Conservation (phyloP, 2,797 vertebrate species). For the Masticophis lateralis region DNA sequence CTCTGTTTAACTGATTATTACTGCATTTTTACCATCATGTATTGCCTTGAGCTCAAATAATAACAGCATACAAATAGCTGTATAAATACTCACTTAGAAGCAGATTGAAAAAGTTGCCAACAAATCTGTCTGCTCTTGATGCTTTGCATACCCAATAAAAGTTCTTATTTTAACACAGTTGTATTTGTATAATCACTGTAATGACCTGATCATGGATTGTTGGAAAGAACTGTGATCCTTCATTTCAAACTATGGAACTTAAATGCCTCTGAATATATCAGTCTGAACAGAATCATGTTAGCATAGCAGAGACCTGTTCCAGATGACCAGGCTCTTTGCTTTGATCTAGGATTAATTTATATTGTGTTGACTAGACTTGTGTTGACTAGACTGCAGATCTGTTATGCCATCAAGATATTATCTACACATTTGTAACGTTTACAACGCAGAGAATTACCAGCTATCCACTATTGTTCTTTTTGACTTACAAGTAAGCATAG, state of each 20-base stretch:
- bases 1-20: not conserved
- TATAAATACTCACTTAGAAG: not conserved
- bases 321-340: not conserved
- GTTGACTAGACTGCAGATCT: not conserved
- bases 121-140: slow-evolving; percentile 1
- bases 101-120: slow-evolving; percentile 18
- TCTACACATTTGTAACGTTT: not conserved
- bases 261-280: not conserved
- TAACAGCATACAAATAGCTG: not conserved
- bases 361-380: not conserved
- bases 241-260: not conserved
- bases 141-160: slow-evolving; percentile 13
- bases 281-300: not conserved
- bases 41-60: not conserved
- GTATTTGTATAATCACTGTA: not conserved
- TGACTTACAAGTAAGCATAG: not conserved
- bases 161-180: slow-evolving; percentile 1
- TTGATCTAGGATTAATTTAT: not conserved
- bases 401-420: not conserved
- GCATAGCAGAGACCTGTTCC: not conserved
- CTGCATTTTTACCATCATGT: not conserved
- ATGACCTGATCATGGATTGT: not conserved
- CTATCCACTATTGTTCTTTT: not conserved
- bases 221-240: not conserved
- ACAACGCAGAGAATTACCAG: not conserved